Evolutionary conservation across 2,888 invertebrate species (phyloP), one percentile per base, ranked within the genome.

Genomic region (Torymus auratus): DNA sequence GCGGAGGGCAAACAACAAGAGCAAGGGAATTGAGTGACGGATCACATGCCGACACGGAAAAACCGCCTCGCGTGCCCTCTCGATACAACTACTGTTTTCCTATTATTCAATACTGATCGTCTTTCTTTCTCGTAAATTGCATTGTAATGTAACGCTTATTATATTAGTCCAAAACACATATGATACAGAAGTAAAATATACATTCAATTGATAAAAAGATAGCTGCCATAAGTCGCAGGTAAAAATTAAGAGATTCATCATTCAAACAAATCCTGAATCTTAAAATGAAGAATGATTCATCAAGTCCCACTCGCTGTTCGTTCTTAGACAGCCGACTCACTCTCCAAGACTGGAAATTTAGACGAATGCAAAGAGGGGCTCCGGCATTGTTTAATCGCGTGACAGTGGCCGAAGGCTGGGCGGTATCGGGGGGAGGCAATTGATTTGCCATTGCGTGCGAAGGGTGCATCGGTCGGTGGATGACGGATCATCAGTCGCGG

Each of bases 401-500:
- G 81, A 73, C 77, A 67, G 50, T 67, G 76, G 67, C 71, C 62
- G 61, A 28, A 58, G 71, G 58, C 67, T 58, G 28, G 15, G 15
- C 41, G 41, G 58, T 14, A 60, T 23, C 56, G 23, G 11, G 5
- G 12, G 50, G 13, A 14, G 13, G 58, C 82, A 77, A 82, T 82
- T 82, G 82, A 82, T 82, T 82, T 74, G 70, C 64, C 76, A 79
- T 82, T 76, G 82, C 79, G 72, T 82, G 78, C 69, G 77, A 69
- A 65, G 65, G 72, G 75, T 82, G 76, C 69, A 77, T 80, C 77
- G 83, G 80, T 83, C 83, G 84, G 81, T 83, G 85, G 84, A 86
- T 87, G 87, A 88, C 85, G 84, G 84, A 87, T 87, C 84, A 85
- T 85, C 85, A 84, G 75, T 84, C 78, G 41, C 41, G 82, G 81